Percentiles rank a stretch among this genome's conserved stretches.
These are phyloP conservation scores for Pelosia muscerda DNA, from an alignment of 2,888 invertebrate species.

Conservation along the genomic window DNA sequence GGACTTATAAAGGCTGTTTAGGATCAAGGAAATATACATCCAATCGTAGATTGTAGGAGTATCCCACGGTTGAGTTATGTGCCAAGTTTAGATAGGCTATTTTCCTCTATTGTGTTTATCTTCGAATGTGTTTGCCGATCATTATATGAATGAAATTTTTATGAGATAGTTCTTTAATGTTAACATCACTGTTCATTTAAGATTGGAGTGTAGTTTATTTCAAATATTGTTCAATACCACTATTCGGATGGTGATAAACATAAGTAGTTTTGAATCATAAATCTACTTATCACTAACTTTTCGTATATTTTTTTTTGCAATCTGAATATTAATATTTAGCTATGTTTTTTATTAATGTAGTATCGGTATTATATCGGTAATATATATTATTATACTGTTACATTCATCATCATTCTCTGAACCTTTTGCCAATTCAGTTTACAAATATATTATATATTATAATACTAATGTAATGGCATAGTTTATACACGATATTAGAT, in stretches of 20 bases:
- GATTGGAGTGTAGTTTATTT: neutral
- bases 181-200: constrained; percentile 21
- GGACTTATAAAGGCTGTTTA: constrained; percentile 73
- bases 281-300: too few relatives aligned
- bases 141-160: constrained; percentile 35
- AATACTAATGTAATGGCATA: too few relatives aligned
- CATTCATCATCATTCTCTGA: too few relatives aligned
- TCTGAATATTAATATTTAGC: neutral
- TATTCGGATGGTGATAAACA: constrained; percentile 1
- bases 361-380: neutral
- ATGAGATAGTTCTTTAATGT: constrained; percentile 26
- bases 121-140: constrained; percentile 46
- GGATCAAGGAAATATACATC: constrained; percentile 67
- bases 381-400: too few relatives aligned
- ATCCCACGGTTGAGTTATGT: constrained; percentile 66
- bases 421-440: too few relatives aligned
- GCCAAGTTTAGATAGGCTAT: constrained; percentile 69
- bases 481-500: too few relatives aligned
- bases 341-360: neutral
- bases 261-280: neutral
- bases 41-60: constrained; percentile 59
- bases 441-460: too few relatives aligned
- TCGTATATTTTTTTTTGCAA: too few relatives aligned
- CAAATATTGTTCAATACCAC: neutral
- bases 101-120: constrained; percentile 65